Base-by-base conservation (phyloP, 2,797 vertebrate species). In the Hybognathus amarus region DNA sequence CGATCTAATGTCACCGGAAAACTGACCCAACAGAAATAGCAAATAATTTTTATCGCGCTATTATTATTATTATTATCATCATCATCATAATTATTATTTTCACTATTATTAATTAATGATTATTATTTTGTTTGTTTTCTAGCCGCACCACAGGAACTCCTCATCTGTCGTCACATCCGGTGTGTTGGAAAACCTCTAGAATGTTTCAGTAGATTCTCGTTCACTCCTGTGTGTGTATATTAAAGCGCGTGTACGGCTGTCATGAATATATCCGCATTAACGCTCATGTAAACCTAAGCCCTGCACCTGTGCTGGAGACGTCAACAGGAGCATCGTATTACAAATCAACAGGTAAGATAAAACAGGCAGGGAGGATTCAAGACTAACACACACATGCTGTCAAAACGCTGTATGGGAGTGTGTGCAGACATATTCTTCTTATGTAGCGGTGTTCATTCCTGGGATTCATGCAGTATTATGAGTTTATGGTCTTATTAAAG, bases 271-370 rank as follows among this genome's bases (percentile, higher is more conserved):
- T 27, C 33, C 17, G 33, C 17, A 42, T 68, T 8, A 68, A 18
- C 50, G 15, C 36, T 27, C 33, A 40, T 33, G 45, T 54, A 20
- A 22, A 54, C 33, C 10, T 11, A 74, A 82, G 27, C 15, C 2
- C 30, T 12, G 9, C 40, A 24, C 22, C 22, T 6, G 20, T 13
- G n/a, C 24, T 45, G 66, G 24, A 59, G 67, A 17, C 79, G 67
- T 71, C 20, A 13, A 22, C n/a, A 27, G 13, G 36, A 54, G 45
- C 22, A 11, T 66, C 54, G 38, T 24, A 40, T 40, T 20, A 22
- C 67, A 33, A 52, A 33, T 56, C 80, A 68, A 82, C 71, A 82
- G 80, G 80, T 82, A 67, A 76, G 61, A 52, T 5, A 24, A 52
- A 24, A 18, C 50, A 20, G 42, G 54, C 40, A 33, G 17, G 24